Percentiles rank a stretch among this genome's conserved stretches.
Conservation (phyloP, 2,888 invertebrate species). For the Craniophora ligustri region DNA sequence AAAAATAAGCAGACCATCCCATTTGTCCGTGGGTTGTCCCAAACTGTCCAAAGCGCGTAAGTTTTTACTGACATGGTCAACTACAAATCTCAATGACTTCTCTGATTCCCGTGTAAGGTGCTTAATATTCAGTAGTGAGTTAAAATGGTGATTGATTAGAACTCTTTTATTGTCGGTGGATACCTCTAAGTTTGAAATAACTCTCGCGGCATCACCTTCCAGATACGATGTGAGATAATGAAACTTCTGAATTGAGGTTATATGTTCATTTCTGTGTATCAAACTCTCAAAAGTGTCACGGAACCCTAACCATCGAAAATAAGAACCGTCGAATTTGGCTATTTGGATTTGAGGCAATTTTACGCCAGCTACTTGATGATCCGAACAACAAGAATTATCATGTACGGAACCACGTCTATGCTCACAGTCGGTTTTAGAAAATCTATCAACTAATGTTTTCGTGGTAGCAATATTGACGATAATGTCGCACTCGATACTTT, state of each 20-base stretch:
- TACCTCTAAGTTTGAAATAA: constrained; percentile 43
- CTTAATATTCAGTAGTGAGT: constrained; percentile 38
- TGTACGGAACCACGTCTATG: constrained; percentile 3
- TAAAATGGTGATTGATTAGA: constrained; percentile 28
- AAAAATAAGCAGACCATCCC: constrained; percentile 44
- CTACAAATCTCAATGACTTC: constrained; percentile 35
- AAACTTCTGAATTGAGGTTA: constrained; percentile 33
- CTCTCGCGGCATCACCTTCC: constrained; percentile 44
- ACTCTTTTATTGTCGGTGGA: constrained; percentile 38
- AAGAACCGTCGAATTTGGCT: constrained; percentile 31
- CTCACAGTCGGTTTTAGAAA: constrained; percentile 4
- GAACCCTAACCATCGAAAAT: constrained; percentile 48
- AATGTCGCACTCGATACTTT: constrained; percentile 31
- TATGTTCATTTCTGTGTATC: constrained; percentile 35
- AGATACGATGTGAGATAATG: constrained; percentile 41
- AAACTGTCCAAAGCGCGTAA: constrained; percentile 46
- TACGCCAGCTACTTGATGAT: constrained; percentile 11
- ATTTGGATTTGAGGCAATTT: constrained; percentile 39
- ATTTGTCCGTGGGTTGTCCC: constrained; percentile 46
- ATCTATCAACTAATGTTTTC: constrained; percentile 21
- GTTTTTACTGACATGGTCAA: constrained; percentile 50
- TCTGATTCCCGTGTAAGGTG: constrained; percentile 33
- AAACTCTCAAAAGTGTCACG: constrained; percentile 39
- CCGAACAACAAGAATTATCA: background rate
- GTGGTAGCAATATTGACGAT: constrained; percentile 33